These are phyloP conservation scores for Lysiphlebus fabarum DNA, from an alignment of 1,140 invertebrate genomes.

Conservation along the genomic window DNA sequence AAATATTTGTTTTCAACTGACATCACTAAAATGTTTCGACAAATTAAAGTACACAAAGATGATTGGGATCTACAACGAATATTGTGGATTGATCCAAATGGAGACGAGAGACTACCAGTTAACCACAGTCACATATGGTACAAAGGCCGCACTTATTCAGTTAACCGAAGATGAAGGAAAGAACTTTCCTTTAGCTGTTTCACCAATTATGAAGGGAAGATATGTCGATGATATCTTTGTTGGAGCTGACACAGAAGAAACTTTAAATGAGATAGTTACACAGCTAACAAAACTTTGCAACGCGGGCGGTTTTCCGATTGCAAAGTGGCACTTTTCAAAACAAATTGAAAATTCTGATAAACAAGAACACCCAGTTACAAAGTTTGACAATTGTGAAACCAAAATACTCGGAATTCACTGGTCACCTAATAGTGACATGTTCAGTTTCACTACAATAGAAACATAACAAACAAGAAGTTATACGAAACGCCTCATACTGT, in stretches of 20 bases:
- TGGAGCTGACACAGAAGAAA: constrained; percentile 23
- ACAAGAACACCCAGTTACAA: constrained; percentile 7
- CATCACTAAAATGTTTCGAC: constrained; percentile 42
- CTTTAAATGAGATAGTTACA: constrained; percentile 14
- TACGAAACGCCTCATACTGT: constrained; percentile 17
- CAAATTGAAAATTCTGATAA: background rate
- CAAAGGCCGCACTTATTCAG: constrained; percentile 33
- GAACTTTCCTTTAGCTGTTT: constrained; percentile 27
- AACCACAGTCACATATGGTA: constrained; percentile 42
- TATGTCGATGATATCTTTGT: constrained; percentile 39
- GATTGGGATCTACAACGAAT: constrained; percentile 38
- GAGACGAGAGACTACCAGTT: constrained; percentile 26
- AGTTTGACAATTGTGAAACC: constrained; percentile 6
- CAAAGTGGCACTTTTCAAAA: constrained; percentile 19
- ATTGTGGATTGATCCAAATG: constrained; percentile 22
- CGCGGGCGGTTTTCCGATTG: constrained; percentile 11
- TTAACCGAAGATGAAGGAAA: constrained; percentile 31
- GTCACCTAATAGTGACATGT: constrained; percentile 8
- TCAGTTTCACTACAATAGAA: constrained; percentile 9
- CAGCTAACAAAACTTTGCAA: constrained; percentile 12
- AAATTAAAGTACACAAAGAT: constrained; percentile 33
- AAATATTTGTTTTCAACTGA: constrained; percentile 32
- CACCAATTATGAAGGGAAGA: constrained; percentile 24
- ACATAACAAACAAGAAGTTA: background rate
- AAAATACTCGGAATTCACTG: constrained; percentile 19